A percentile compares a stretch with the other conserved stretches of the same genome.
These are phyloP conservation scores for Pygocentrus nattereri DNA, from an alignment of 2,797 vertebrate species.

Conservation along the genomic window DNA sequence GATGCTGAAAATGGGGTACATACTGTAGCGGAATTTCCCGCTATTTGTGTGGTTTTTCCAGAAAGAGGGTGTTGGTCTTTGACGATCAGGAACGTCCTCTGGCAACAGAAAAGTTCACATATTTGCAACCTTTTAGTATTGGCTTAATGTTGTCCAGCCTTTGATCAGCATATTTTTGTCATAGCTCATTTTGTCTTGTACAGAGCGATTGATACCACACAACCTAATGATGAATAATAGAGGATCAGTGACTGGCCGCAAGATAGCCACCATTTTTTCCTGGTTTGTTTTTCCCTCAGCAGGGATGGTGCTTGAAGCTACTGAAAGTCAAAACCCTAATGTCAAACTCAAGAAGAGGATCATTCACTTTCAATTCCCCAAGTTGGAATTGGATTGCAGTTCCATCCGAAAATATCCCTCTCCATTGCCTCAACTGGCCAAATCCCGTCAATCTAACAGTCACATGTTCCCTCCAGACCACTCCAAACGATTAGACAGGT, in stretches of 20 bases:
- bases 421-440: constrained; percentile 6
- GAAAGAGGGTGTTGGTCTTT: constrained; percentile 30
- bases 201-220: neutral
- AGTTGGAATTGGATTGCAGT: constrained; percentile 3
- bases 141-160: constrained; percentile 12
- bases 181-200: constrained; percentile 9
- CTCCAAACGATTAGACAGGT: constrained; percentile 57
- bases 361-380: constrained; percentile 25
- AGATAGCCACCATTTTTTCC: neutral
- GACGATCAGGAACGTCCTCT: constrained; percentile 33
- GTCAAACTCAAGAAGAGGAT: constrained; percentile 35
- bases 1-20: constrained; percentile 35
- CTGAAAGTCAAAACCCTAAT: constrained; percentile 22
- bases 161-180: neutral
- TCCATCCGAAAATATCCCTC: constrained; percentile 10
- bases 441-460: constrained; percentile 36
- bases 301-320: constrained; percentile 8
- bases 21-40: constrained; percentile 47
- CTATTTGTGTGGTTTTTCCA: constrained; percentile 47
- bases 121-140: constrained; percentile 18
- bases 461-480: constrained; percentile 56
- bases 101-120: constrained; percentile 22
- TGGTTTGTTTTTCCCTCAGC: constrained; percentile 27
- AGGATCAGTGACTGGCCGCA: constrained; percentile 2
- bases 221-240: neutral